Evolutionary conservation across 2,113 vertebrate genomes (phyloP), one percentile per base, ranked within the genome.

Genomic region (Takifugu flavidus): DNA sequence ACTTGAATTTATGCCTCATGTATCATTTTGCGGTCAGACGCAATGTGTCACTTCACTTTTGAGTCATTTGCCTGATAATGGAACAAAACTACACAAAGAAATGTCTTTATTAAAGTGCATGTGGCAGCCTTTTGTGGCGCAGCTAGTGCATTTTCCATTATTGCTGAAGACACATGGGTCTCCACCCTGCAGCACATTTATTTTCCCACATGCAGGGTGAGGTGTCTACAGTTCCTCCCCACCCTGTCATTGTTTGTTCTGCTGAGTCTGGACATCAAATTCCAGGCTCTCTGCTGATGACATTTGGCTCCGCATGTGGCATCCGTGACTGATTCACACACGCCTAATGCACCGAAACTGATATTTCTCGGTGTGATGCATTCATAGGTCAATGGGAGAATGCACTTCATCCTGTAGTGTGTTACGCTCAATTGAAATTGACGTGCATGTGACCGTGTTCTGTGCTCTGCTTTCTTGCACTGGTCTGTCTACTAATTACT

Each of bases 171-270:
- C 86, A 85, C 86, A 82, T 76, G 75, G 73, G 70, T 85, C 88
- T 88, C 87, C 88, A 75, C 88, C 89, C 88, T 84, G 62, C 72
- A 84, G 82, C 82, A 77, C 82, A 86, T 91, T 89, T 92, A 88
- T 91, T 90, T 91, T 91, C 89, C 91, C 88, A 91, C 89, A 87
- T 89, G 86, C 82, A 80, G 87, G 86, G 88, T 87, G 88, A 90
- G 87, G 89, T 90, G 89, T 89, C 89, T 86, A 83, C 82, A 87
- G 85, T 86, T 84, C 88, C 85, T 88, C 88, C 85, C 87, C 74
- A n/a, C 86, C 87, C 85, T 83, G 84, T 83, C 84, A 83, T 88
- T 88, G 89, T 92, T 91, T 89, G 84, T 81, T 88, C 86, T 90
- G 82, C 86, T 86, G 87, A 77, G 82, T 79, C 85, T 88, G 89